Base-by-base conservation (phyloP, 2,113 vertebrate species). In the Indicator indicator region DNA sequence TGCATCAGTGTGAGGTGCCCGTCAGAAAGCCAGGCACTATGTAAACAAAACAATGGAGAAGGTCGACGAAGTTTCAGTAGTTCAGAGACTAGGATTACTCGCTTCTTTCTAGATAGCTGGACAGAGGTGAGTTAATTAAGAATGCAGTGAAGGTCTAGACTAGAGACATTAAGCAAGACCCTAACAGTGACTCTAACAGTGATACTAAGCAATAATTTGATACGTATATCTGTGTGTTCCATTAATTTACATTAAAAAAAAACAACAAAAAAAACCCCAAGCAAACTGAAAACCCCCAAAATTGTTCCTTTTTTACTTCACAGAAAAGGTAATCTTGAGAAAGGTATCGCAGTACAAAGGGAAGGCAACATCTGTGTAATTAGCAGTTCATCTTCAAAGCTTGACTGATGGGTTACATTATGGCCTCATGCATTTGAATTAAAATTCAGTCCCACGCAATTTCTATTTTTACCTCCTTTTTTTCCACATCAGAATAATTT, bases 361-460 rank as follows among this genome's bases (percentile, higher is more conserved):
- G 52, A 96, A 93, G 82, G 68, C 62, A 86, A 93, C 63, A 87
- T 94, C 95, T 94, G 68, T 92, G 81, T 95, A 96, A 96, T 96
- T 94, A 94, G 93, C 88, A 89, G 68, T 92, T 96, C 60, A 69
- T 94, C 89, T 96, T 94, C 89, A 85, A 73, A 77, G 50, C 75
- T 76, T 95, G 84, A 94, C 71, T 80, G 73, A 89, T 83, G 46
- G 69, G 59, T 92, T 95, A 85, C 67, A 87, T 88, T 94, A 91
- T 90, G 65, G 56, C 74, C 38, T 69, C 54, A 75, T 78, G 70
- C 90, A 90, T 74, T 64, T 83, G 40, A 94, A 94, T 93, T 93
- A 86, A 65, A 65, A 90, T 84, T 92, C 81, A 88, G 58, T 76
- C 68, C 27, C 54, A 91, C 27, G 0, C 78, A 95, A 76, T 20